These are phyloP conservation scores for Coelopa pilipes DNA, from an alignment of 2,888 invertebrate genomes.

Conservation along the genomic window DNA sequence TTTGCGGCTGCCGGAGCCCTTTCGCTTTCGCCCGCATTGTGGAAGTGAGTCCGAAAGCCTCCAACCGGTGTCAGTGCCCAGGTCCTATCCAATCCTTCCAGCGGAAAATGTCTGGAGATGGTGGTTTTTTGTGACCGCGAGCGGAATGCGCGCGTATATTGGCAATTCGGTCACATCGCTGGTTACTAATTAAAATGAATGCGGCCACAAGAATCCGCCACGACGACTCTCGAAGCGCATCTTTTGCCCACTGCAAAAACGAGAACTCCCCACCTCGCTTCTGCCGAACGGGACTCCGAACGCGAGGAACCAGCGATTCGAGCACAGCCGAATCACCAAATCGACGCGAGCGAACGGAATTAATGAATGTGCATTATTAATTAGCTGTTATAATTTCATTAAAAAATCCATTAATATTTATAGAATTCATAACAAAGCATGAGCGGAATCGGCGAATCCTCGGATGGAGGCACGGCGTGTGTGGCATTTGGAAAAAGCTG, in stretches of 20 bases:
- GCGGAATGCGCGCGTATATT: constrained; percentile 3
- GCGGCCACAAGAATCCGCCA: constrained; percentile 41
- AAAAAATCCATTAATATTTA: constrained; percentile 67
- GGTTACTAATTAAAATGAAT: constrained; percentile 63
- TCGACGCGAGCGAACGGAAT: constrained; percentile 47
- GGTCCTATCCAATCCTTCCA: too few species aligned
- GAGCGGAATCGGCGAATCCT: constrained; percentile 47
- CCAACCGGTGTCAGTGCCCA: background rate
- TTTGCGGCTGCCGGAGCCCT: background rate
- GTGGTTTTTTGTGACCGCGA: too few species aligned
- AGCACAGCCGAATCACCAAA: background rate
- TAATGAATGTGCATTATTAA: constrained; percentile 65
- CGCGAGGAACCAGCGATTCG: background rate
- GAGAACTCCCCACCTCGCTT: constrained; percentile 2
- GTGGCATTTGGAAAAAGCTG: constrained; percentile 16
- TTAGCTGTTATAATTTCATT: constrained; percentile 66
- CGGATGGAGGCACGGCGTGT: constrained; percentile 12
- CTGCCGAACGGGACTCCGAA: background rate
- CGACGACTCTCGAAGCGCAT: constrained; percentile 42
- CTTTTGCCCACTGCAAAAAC: constrained; percentile 46
- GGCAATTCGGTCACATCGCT: constrained; percentile 52
- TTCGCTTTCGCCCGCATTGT: background rate
- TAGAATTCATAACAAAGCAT: constrained; percentile 66
- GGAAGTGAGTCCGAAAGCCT: background rate
- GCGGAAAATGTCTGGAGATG: too few species aligned